Evolutionary conservation across 2,797 vertebrate genomes (phyloP), one percentile per base, ranked within the genome.

Genomic region (Eleutherodactylus coqui): DNA sequence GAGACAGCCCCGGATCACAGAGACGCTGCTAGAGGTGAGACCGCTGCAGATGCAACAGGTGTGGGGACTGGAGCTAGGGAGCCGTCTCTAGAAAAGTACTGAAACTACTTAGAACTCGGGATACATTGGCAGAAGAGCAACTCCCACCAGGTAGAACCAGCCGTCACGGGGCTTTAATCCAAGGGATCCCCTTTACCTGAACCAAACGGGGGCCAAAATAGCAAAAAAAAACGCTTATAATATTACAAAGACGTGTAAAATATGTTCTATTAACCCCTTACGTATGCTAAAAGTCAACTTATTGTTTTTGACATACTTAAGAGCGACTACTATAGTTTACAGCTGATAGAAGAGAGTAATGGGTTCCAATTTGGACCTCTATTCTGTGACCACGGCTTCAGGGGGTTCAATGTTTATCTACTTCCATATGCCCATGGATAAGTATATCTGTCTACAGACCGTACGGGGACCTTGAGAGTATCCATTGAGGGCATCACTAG

Each of bases 1-100:
- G 73, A 79, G 81, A 75, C 51, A 73, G 75, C 34, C 53, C 24
- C 11, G n/a, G 49, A 60, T 49, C 75, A 64, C 75, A 62, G 62
- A 49, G 53, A 73, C 81, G 19, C 75, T 49, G 32, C n/a, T 5
- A 80, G 32, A 84, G 82, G 86, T 80, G 86, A 87, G 86, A 70
- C 0, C 13, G 75, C n/a, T 75, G 43, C 55, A 82, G 78, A 81
- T 75, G 53, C 41, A 34, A 58, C 76, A 84, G 75, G 81, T 79
- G 81, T 69, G 72, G 51, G 45, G 43, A n/a, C 41, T 69, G 47
- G 73, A n/a, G 36, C 36, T 24, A 16, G 27, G 60, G 6, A 62
- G 29, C 5, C 27, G 13, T 13, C 27, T 32, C 58, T 62, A 32
- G 4, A 32, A 13, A n/a, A n/a, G n/a, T n/a, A n/a, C n/a, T n/a